A percentile compares a stretch with the other conserved stretches of the same genome.
Evolutionary conservation across 2,888 invertebrate species (phyloP).

Genomic region (Athripsodes cinereus): DNA sequence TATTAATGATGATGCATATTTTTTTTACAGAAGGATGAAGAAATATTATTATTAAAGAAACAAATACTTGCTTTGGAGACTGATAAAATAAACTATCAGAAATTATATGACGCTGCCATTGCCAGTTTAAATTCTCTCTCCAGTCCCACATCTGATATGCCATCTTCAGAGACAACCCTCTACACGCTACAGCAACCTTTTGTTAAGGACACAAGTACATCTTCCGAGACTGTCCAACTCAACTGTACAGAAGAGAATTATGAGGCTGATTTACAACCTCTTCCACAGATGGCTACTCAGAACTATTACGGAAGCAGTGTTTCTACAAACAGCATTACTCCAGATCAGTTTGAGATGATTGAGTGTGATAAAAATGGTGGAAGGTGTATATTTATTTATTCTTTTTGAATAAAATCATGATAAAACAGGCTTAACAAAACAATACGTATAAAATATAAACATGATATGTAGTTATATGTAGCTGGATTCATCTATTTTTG

Average conservation of each 20-base stretch:
- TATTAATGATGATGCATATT: background rate
- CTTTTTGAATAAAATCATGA: too few relatives aligned
- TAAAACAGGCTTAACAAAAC: too few relatives aligned
- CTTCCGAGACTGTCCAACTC: slow-evolving; percentile 12
- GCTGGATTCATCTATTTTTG: too few relatives aligned
- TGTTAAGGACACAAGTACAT: slow-evolving; percentile 10
- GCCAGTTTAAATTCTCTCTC: slow-evolving; percentile 46
- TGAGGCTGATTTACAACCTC: slow-evolving; percentile 32
- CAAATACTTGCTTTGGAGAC: slow-evolving; percentile 50
- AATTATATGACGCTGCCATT: slow-evolving; percentile 47
- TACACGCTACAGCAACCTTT: slow-evolving; percentile 20
- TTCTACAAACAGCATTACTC: slow-evolving; percentile 52
- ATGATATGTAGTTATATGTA: too few relatives aligned
- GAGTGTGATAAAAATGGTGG: slow-evolving; percentile 47
- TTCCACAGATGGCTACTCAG: slow-evolving; percentile 43
- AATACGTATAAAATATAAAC: too few relatives aligned
- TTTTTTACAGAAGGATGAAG: slow-evolving; percentile 40
- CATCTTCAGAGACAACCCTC: slow-evolving; percentile 24
- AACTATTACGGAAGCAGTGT: slow-evolving; percentile 47
- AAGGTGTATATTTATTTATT: slow-evolving; percentile 42
- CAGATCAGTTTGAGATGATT: slow-evolving; percentile 59
- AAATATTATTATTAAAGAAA: slow-evolving; percentile 51
- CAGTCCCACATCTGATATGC: slow-evolving; percentile 40
- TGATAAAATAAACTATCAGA: slow-evolving; percentile 53
- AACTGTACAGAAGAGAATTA: slow-evolving; percentile 4